Evolutionary conservation across 2,113 vertebrate genomes (phyloP).

Genomic region (Engystomops pustulosus): DNA sequence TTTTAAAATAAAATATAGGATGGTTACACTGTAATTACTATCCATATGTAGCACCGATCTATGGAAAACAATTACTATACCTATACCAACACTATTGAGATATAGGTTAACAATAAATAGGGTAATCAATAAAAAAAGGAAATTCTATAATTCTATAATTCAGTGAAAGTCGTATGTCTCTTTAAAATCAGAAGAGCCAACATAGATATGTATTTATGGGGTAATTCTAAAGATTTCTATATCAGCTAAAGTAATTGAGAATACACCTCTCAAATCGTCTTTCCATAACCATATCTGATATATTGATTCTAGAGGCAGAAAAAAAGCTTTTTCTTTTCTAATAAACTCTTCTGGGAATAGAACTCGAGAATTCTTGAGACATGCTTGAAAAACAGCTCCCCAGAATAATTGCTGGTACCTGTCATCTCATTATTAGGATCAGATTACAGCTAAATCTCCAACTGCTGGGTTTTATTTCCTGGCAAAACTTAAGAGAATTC

Average conservation of each 20-base stretch:
- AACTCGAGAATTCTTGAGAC: constrained; percentile 60
- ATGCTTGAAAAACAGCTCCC: constrained; percentile 60
- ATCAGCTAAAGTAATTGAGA: neutral
- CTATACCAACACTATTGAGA: no score
- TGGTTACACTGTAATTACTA: no score
- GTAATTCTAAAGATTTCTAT: neutral
- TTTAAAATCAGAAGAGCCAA: neutral
- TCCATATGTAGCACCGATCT: no score
- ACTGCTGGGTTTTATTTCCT: constrained; percentile 56
- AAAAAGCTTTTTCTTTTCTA: constrained; percentile 54
- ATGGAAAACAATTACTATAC: no score
- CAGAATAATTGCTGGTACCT: constrained; percentile 63
- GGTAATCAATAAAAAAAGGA: no score
- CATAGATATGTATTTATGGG: neutral
- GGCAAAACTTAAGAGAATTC: constrained; percentile 57
- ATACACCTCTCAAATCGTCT: constrained; percentile 35
- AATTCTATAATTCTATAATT: no score
- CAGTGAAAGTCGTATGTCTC: neutral
- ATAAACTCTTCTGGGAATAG: constrained; percentile 57
- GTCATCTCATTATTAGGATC: constrained; percentile 64
- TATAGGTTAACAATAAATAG: no score
- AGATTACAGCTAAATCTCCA: constrained; percentile 57
- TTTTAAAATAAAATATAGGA: no score
- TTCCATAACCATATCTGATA: constrained; percentile 47
- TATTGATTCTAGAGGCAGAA: constrained; percentile 50